A percentile compares a stretch with the other conserved stretches of the same genome.
phyloP scores from a whole-genome alignment of 2,888 invertebrate genomes.

The Rhyacophila evoluta region DNA sequence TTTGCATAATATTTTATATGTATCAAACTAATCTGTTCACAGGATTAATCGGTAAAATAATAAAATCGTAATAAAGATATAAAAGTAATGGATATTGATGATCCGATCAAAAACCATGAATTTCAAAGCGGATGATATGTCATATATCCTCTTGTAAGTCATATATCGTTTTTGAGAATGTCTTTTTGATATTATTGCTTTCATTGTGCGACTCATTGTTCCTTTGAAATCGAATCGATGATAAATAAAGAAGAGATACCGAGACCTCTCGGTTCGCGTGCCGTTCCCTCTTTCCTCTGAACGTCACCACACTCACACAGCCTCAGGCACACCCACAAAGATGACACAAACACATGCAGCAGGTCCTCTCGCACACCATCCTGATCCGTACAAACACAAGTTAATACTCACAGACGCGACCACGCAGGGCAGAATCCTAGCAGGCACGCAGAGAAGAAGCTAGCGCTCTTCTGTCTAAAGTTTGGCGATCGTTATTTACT shows the following conservation, averaged over 20 bases:
- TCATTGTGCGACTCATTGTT: background rate
- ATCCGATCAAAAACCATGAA: no score
- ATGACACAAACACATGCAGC: slow-evolving; percentile 35
- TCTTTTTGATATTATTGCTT: background rate
- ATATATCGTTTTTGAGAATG: background rate
- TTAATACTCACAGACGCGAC: slow-evolving; percentile 39
- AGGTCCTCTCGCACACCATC: slow-evolving; percentile 34
- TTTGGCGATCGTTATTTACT: background rate
- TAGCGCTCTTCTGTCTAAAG: slow-evolving; percentile 38
- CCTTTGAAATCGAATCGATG: slow-evolving; percentile 22
- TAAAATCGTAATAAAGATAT: no score
- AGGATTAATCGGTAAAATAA: no score
- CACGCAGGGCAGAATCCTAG: slow-evolving; percentile 51
- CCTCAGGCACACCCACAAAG: slow-evolving; percentile 30
- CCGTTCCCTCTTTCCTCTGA: slow-evolving; percentile 45
- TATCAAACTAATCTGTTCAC: no score
- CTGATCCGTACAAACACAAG: background rate
- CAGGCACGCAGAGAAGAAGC: slow-evolving; percentile 54
- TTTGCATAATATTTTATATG: no score
- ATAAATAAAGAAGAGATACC: slow-evolving; percentile 5
- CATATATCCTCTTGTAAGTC: no score
- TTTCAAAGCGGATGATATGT: no score
- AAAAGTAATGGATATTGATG: no score
- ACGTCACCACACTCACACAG: slow-evolving; percentile 27
- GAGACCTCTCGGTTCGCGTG: slow-evolving; percentile 47